Base-by-base conservation (phyloP, 1,140 invertebrate species). In the Caenorhabditis remanei region DNA sequence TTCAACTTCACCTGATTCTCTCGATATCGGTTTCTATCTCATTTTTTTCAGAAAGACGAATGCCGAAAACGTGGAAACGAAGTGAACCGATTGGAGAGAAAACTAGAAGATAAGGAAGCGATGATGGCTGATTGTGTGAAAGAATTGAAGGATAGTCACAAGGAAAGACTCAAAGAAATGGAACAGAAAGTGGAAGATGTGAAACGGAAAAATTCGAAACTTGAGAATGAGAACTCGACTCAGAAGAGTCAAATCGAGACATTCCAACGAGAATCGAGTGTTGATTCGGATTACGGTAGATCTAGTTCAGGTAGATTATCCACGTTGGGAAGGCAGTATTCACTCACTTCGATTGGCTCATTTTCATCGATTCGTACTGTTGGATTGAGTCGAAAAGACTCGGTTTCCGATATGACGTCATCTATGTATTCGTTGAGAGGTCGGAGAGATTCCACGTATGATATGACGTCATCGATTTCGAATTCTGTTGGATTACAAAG, bases 71-170 rank as follows among this genome's bases (percentile, higher is more conserved):
- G 85, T 61, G 90, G 91, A n/a, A 89, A 84, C 40, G 83, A 63
- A 48, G 88, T 90, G 32, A 71, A 65, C 48, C 90, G 90, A 56
- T 85, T 91, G 83, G 90, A 91, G 65, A 86, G 86, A 13, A 90
- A 90, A 67, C 83, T 92, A 40, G 90, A 91, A 56, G 91, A 91
- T 43, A 91, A 91, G 85, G 87, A 86, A 40, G 90, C 86, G 6
- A 86, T 92, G 58, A 91, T 91, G 90, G 88, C 92, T n/a, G 87
- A 88, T 43, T 91, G 90, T 83, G 79, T 91, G 32, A 65, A 85
- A 58, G 91, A 91, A 63, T 65, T 91, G 63, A 91, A 90, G 53
- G 84, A 89, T 40, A 85, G 84, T 21, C 90, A 91, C 43, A 91
- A 92, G 85, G 71, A 84, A n/a, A 50, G 83, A 43, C 71, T 91